Base-by-base conservation (phyloP, 2,797 vertebrate genomes). In the Epinephelus coioides region DNA sequence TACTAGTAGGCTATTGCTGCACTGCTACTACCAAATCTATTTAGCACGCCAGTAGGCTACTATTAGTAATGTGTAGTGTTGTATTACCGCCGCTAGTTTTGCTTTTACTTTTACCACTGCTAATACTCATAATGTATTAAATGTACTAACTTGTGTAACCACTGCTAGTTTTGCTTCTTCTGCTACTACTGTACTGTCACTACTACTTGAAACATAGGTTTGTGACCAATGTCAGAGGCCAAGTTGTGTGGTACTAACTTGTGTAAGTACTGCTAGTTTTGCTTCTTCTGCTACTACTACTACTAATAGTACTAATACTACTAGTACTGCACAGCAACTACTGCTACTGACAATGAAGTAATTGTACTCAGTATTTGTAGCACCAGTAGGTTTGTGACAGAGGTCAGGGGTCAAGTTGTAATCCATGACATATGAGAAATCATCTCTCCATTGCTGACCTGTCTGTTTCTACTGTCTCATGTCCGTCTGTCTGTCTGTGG, bases 401-500 rank as follows among this genome's bases (percentile, higher is more conserved):
- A 19, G 2, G 17, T 49, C 47, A 49, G 6, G 2, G 47, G 47
- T 49, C 47, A 49, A 49, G 47, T 49, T 49, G 46, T 12, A 68
- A 18, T 44, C 15, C 38, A n/a, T 49, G 44, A 59, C 34, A 44
- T 49, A n/a, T 19, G 12, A 49, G 34, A 19, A 47, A 61, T 47
- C 57, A 73, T 47, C 69, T 40, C 17, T 67, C 40, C 44, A 18
- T 38, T 11, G 53, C 49, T 54, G 19, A 49, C 56, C 40, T 14
- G 6, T 56, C 40, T 44, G 51, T 46, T n/a, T 67, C 46, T 46
- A 57, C 19, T 50, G 25, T 14, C n/a, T 23, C 40, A 12, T 43
- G 40, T 43, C 40, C 9, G 57, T 53, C 15, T 30, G 64, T 55
- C 23, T 62, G 49, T 73, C 47, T 66, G 17, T 44, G 15, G 60